Percentiles rank a stretch among this genome's conserved stretches.
Evolutionary conservation across 2,113 vertebrate species (phyloP).

Genomic region (Antigone vipio): DNA sequence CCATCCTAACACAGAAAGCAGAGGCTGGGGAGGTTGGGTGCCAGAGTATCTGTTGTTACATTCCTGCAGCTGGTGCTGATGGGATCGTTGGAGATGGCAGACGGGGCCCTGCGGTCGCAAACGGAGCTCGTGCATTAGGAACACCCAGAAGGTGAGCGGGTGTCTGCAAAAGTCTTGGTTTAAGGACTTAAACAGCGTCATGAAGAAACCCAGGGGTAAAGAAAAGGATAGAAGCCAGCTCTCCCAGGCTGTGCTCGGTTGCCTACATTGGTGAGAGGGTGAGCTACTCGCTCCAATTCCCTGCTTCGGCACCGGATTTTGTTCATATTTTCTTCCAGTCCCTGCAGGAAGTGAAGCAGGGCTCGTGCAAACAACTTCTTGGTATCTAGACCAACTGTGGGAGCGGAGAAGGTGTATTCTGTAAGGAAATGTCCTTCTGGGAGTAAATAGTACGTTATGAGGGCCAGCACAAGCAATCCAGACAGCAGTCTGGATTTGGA

Average conservation of each 20-base stretch:
- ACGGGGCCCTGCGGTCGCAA: rapidly evolving
- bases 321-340: not conserved
- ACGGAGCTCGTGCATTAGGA: not conserved
- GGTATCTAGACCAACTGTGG: not conserved
- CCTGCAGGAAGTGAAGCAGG: not conserved
- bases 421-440: not conserved
- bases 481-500: not conserved
- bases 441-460: not conserved
- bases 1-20: not conserved
- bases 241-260: not conserved
- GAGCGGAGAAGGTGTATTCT: not conserved
- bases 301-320: not conserved
- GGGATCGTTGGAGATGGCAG: not conserved
- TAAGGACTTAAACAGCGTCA: not conserved
- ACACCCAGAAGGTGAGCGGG: not conserved
- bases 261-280: not conserved
- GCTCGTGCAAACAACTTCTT: not conserved
- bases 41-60: rapidly evolving
- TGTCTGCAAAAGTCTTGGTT: not conserved
- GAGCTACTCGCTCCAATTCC: not conserved
- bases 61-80: rapidly evolving
- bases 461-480: not conserved
- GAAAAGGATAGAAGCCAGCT: not conserved
- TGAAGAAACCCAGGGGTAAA: not conserved
- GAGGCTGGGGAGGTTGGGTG: not conserved